Evolutionary conservation across 2,797 vertebrate species (phyloP).

Genomic region (Sternarchorhynchus goeldii): DNA sequence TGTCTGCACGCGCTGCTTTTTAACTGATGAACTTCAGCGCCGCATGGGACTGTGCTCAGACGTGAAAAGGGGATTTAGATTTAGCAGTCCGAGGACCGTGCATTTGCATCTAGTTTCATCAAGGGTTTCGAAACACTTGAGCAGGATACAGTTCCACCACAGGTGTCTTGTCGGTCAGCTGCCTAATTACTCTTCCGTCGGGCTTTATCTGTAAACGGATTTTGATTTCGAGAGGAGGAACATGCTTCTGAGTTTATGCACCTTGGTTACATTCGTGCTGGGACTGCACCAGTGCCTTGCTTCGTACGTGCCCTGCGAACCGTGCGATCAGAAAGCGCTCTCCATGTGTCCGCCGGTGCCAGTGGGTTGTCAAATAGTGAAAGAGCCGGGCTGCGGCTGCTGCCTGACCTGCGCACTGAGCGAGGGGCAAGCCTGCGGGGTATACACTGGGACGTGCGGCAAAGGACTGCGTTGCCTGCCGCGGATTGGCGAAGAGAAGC

Average conservation of each 20-base stretch:
- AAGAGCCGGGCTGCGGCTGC: conserved; percentile 96
- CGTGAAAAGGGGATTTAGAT: not conserved
- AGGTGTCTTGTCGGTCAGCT: too few species aligned
- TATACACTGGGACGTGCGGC: conserved; percentile 92
- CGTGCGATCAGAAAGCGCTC: conserved; percentile 86
- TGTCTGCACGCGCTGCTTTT: too few species aligned
- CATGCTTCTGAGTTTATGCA: conserved; percentile 58
- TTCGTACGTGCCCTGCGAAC: conserved; percentile 90
- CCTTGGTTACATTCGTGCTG: conserved; percentile 75
- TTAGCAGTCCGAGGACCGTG: not conserved
- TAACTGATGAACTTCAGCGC: too few species aligned
- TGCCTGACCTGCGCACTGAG: conserved; percentile 92
- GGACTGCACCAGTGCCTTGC: conserved; percentile 74
- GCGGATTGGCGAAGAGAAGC: conserved; percentile 90
- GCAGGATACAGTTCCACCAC: not conserved
- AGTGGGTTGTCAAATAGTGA: conserved; percentile 87
- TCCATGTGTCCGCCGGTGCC: conserved; percentile 89
- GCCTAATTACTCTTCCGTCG: not conserved
- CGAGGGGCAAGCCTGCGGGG: conserved; percentile 88
- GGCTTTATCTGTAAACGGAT: not conserved
- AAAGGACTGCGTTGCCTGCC: conserved; percentile 90
- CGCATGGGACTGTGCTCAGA: not conserved
- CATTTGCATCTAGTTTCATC: not conserved
- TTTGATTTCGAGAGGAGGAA: not conserved
- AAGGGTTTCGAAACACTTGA: not conserved